phyloP scores from a whole-genome alignment of 2,888 invertebrate species.

The Andrena dorsata region DNA sequence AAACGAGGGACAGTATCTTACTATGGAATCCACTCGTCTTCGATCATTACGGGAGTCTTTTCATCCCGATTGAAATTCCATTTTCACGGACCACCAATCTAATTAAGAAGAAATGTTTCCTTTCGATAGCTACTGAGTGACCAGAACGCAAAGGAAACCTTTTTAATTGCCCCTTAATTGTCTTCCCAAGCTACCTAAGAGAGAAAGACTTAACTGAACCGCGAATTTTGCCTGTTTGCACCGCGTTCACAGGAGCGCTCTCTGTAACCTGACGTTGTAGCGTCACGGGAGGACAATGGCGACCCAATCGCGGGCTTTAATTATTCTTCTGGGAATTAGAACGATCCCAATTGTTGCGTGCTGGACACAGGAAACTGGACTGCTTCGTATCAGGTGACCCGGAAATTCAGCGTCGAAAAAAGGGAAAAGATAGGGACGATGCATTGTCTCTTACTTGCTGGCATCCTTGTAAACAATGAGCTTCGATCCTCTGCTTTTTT shows the following conservation, averaged over 20 bases:
- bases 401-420: constrained; percentile 2
- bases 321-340: constrained; percentile 46
- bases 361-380: constrained; percentile 5
- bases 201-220: constrained; percentile 51
- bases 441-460: constrained; percentile 21
- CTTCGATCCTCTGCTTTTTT: constrained; percentile 1
- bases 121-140: neutral
- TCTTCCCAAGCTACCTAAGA: constrained; percentile 27
- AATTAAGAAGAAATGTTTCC: neutral
- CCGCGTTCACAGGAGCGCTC: neutral
- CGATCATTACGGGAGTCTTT: too few species aligned
- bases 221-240: constrained; percentile 53
- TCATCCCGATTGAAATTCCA: neutral
- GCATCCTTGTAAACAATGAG: constrained; percentile 24
- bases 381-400: constrained; percentile 29
- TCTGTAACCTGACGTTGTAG: neutral
- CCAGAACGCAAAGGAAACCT: constrained; percentile 2
- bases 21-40: too few species aligned
- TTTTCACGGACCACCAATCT: neutral
- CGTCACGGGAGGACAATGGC: constrained; percentile 23
- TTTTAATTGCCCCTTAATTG: constrained; percentile 55
- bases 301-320: constrained; percentile 39
- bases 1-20: too few species aligned
- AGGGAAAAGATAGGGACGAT: neutral
- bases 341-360: constrained; percentile 33